Conservation (phyloP, 2,113 vertebrate genomes). For the Chlorodrepanis virens region DNA sequence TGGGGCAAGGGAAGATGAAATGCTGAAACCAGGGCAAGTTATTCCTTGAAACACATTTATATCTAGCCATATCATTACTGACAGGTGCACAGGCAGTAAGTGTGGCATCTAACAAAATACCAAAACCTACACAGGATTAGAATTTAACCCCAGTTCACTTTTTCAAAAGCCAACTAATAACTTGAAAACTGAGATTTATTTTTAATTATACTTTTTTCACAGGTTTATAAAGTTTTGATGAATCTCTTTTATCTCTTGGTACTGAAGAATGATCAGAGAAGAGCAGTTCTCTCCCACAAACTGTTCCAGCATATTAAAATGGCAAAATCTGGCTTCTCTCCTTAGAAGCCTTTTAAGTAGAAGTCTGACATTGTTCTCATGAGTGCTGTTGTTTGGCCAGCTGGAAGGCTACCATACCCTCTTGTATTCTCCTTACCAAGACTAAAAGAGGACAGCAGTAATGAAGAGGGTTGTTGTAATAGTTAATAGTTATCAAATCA, state of each 20-base stretch:
- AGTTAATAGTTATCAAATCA: not conserved
- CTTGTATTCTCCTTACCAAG: not conserved
- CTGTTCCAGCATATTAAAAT: constrained; percentile 16
- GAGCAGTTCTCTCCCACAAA: not conserved
- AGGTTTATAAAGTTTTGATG: not conserved
- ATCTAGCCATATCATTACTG: not conserved
- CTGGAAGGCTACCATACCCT: not conserved
- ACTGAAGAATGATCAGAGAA: not conserved
- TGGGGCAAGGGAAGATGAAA: not conserved
- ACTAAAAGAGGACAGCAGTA: not conserved
- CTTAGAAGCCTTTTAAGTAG: not conserved
- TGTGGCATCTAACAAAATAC: not conserved
- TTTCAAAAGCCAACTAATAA: not conserved
- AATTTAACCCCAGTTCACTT: not conserved
- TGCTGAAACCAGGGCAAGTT: not conserved
- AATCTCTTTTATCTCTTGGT: not conserved
- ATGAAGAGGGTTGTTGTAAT: not conserved
- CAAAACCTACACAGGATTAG: not conserved
- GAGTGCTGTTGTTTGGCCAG: constrained; percentile 1
- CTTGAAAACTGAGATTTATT: not conserved
- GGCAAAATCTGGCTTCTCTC: not conserved
- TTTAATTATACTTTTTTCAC: not conserved
- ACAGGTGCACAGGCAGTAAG: not conserved
- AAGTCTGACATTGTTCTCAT: not conserved
- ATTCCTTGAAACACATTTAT: not conserved